Conservation (phyloP, 2,888 invertebrate genomes). For the Pogonocherus hispidulus region DNA sequence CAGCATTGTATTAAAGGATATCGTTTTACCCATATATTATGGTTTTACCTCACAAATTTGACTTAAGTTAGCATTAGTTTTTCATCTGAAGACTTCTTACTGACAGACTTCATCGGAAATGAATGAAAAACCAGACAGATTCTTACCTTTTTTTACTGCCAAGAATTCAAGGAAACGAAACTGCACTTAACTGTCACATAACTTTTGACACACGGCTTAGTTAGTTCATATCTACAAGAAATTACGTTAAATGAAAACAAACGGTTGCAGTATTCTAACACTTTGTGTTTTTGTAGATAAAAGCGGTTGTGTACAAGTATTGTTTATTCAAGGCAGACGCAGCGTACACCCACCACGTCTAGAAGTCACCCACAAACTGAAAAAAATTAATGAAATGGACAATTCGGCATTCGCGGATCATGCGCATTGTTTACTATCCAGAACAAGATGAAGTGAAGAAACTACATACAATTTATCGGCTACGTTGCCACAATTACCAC, state of each 20-base stretch:
- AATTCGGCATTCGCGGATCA: neutral
- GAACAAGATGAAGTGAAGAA: no score
- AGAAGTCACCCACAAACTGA: slow-evolving; percentile 12
- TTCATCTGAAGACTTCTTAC: neutral
- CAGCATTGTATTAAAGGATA: neutral
- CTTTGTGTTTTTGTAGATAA: neutral
- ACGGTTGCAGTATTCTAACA: neutral
- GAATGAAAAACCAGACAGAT: neutral
- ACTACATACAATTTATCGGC: no score
- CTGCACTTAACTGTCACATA: neutral
- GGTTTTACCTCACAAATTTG: neutral
- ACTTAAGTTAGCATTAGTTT: neutral
- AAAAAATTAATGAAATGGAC: neutral
- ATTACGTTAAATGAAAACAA: neutral
- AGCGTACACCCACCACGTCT: neutral
- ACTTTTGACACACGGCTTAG: neutral
- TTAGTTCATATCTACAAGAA: neutral
- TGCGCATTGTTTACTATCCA: slow-evolving; percentile 17
- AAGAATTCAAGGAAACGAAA: neutral
- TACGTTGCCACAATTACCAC: no score
- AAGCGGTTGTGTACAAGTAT: neutral
- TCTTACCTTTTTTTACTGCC: neutral
- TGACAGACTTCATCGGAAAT: neutral
- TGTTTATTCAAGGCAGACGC: slow-evolving; percentile 5
- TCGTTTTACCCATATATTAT: neutral